These are phyloP conservation scores for Scalopus aquaticus DNA, from an alignment of 2,113 vertebrate species.

Conservation along the genomic window DNA sequence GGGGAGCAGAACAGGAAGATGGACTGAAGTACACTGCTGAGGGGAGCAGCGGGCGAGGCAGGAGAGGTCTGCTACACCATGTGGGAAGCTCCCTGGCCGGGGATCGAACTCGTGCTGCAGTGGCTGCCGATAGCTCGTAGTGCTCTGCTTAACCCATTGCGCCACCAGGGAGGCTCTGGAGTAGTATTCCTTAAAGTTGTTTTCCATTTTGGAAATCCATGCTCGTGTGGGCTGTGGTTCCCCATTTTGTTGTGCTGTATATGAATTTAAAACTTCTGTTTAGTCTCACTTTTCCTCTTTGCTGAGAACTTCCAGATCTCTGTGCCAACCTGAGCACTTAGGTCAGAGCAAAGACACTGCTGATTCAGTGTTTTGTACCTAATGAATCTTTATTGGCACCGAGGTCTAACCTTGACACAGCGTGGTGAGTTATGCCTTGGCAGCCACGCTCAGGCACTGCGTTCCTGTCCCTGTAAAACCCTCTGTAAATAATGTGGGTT, in stretches of 20 bases:
- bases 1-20: no score
- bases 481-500: conserved; percentile 49
- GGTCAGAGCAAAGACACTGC: conserved; percentile 86
- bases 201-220: neutral
- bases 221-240: neutral
- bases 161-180: no score
- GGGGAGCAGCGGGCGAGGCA: no score
- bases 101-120: no score
- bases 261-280: conserved; percentile 60
- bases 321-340: conserved; percentile 66
- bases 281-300: conserved; percentile 57
- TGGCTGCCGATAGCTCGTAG: no score
- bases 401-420: conserved; percentile 83
- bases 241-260: neutral
- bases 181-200: neutral
- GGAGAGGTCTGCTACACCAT: no score
- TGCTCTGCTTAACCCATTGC: no score
- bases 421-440: conserved; percentile 79
- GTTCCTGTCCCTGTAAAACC: conserved; percentile 41
- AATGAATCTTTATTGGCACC: conserved; percentile 86
- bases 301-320: conserved; percentile 64
- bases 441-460: conserved; percentile 35
- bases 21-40: no score
- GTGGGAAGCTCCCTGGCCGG: no score
- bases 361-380: conserved; percentile 83